Evolutionary conservation across 2,888 invertebrate genomes (phyloP).

Genomic region (Nymphalis polychloros): DNA sequence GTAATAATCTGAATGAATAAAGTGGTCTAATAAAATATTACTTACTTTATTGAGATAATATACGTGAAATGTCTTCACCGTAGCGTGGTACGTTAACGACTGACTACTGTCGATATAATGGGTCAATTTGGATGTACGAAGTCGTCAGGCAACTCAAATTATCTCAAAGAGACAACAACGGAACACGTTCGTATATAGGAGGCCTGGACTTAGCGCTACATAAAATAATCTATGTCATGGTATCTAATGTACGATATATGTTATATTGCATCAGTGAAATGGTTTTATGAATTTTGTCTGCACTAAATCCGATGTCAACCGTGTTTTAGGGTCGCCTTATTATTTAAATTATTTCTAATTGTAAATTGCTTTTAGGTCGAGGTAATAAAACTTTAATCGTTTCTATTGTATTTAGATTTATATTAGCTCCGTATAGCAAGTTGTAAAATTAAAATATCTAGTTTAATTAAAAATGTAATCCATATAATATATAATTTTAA

Average conservation of each 20-base stretch:
- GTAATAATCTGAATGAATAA: background rate
- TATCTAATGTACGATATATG: background rate
- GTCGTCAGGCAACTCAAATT: slow-evolving; percentile 27
- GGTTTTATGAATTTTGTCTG: background rate
- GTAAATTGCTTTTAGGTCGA: too few species aligned
- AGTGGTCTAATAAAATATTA: slow-evolving; percentile 17
- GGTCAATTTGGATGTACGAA: slow-evolving; percentile 27
- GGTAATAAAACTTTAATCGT: too few species aligned
- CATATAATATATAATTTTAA: too few species aligned
- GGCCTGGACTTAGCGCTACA: too few species aligned
- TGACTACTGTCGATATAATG: slow-evolving; percentile 18
- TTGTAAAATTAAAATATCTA: too few species aligned
- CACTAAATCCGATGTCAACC: background rate
- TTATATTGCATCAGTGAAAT: slow-evolving; percentile 1
- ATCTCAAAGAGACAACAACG: slow-evolving; percentile 13
- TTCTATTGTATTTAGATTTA: too few species aligned
- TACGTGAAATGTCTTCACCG: slow-evolving; percentile 15
- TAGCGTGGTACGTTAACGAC: slow-evolving; percentile 28
- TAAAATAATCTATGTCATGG: background rate
- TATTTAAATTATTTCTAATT: too few species aligned
- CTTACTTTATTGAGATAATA: slow-evolving; percentile 23
- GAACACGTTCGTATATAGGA: too few species aligned
- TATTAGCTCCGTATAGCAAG: too few species aligned
- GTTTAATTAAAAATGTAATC: too few species aligned
- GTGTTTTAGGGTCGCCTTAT: too few species aligned